phyloP scores from a whole-genome alignment of 2,888 invertebrate genomes.

The Coelopa pilipes region DNA sequence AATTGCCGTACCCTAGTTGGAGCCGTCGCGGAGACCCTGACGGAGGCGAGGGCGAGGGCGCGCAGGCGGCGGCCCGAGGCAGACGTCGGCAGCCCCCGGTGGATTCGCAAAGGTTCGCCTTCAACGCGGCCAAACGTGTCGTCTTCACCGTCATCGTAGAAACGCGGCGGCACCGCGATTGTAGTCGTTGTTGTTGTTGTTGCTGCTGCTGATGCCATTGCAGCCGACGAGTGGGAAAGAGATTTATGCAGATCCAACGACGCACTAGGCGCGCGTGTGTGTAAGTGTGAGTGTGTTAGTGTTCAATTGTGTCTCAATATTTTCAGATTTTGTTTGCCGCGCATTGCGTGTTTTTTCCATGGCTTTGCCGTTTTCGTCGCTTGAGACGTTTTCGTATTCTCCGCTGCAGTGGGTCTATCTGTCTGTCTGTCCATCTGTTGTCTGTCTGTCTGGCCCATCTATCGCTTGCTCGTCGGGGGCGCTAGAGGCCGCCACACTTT shows the following conservation, averaged over 20 bases:
- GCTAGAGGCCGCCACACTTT: slow-evolving; percentile 1
- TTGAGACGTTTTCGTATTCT: no score
- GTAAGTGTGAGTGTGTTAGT: neutral
- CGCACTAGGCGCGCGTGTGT: neutral
- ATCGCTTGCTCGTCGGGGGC: neutral
- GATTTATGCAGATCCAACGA: slow-evolving; percentile 2
- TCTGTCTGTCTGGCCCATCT: neutral
- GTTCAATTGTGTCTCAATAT: slow-evolving; percentile 1
- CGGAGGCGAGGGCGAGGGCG: no score
- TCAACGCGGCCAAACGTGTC: slow-evolving; percentile 31
- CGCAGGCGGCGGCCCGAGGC: neutral
- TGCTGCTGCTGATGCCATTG: neutral
- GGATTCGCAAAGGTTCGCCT: slow-evolving; percentile 35
- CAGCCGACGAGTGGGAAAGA: neutral
- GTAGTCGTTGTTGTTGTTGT: neutral
- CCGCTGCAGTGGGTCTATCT: no score
- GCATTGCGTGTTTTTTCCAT: slow-evolving; percentile 5
- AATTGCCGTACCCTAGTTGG: no score
- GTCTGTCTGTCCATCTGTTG: neutral
- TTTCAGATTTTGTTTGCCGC: neutral
- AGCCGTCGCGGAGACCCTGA: no score
- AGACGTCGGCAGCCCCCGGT: slow-evolving; percentile 35
- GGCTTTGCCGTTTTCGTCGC: neutral
- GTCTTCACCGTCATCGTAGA: slow-evolving; percentile 38
- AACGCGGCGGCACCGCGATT: slow-evolving; percentile 26